Evolutionary conservation across 2,888 invertebrate species (phyloP).

Genomic region (Drosophila algonquin): DNA sequence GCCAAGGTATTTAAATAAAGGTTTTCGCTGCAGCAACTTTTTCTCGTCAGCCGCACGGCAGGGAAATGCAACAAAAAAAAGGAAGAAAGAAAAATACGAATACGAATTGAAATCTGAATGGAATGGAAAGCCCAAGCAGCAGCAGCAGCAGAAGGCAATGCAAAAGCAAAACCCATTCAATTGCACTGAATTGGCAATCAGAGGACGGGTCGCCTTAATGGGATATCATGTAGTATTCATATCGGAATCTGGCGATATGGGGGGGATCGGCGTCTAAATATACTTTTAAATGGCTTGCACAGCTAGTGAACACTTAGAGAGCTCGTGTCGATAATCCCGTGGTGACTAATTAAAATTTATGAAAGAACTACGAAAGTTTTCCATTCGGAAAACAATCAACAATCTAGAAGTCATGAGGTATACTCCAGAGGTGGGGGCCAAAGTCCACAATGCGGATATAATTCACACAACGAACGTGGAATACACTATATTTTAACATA

Average conservation of each 20-base stretch:
- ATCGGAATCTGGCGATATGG: slow-evolving; percentile 1
- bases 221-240: slow-evolving; percentile 29
- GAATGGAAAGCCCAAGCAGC: slow-evolving; percentile 11
- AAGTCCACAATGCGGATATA: slow-evolving; percentile 8
- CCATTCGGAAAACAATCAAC: slow-evolving; percentile 18
- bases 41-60: slow-evolving; percentile 49
- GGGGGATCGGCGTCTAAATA: slow-evolving; percentile 7
- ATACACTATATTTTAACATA: background rate
- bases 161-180: slow-evolving; percentile 63
- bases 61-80: slow-evolving; percentile 34
- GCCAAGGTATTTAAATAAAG: slow-evolving; percentile 77
- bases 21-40: slow-evolving; percentile 65
- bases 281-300: slow-evolving; percentile 1
- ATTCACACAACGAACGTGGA: background rate
- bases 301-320: slow-evolving; percentile 3
- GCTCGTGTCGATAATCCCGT: slow-evolving; percentile 32
- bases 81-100: slow-evolving; percentile 19
- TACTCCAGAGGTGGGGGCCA: slow-evolving; percentile 9
- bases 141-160: slow-evolving; percentile 2
- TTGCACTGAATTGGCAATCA: slow-evolving; percentile 59
- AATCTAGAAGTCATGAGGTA: slow-evolving; percentile 9
- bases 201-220: slow-evolving; percentile 1
- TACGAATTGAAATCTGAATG: slow-evolving; percentile 20
- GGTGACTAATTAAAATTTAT: slow-evolving; percentile 38
- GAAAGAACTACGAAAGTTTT: slow-evolving; percentile 22